phyloP scores from a whole-genome alignment of 2,797 vertebrate species.

The Luscinia megarhynchos region DNA sequence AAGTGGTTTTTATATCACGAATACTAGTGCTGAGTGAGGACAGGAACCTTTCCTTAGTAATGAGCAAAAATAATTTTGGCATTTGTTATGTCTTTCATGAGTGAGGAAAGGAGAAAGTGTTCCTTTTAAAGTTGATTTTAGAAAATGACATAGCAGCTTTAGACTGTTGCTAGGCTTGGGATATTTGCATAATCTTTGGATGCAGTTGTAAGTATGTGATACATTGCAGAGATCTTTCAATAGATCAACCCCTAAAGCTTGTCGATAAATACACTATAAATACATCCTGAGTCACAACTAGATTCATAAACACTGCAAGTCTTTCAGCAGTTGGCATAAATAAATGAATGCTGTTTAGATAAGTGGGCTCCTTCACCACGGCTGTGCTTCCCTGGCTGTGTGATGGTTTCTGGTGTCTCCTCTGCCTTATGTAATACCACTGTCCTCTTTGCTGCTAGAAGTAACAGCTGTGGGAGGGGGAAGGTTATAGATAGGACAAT shows the following conservation, averaged over 20 bases:
- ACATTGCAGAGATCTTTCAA: slow-evolving; percentile 20
- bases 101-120: slow-evolving; percentile 5
- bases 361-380: background rate
- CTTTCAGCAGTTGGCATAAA: slow-evolving; percentile 38
- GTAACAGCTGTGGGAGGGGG: background rate
- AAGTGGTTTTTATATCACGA: background rate
- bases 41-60: background rate
- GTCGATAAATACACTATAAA: slow-evolving; percentile 55
- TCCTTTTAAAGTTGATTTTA: slow-evolving; percentile 43
- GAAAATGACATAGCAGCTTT: slow-evolving; percentile 27
- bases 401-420: background rate
- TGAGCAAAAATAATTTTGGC: slow-evolving; percentile 35
- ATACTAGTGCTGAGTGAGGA: background rate
- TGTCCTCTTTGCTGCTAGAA: background rate
- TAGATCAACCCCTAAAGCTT: slow-evolving; percentile 36
- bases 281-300: slow-evolving; percentile 4
- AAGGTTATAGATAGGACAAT: no score
- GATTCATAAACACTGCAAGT: background rate
- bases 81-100: slow-evolving; percentile 11
- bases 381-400: background rate
- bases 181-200: slow-evolving; percentile 38
- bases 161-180: slow-evolving; percentile 26
- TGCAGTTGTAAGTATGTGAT: slow-evolving; percentile 4
- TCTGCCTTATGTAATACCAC: background rate
- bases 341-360: background rate